Percentiles rank a stretch among this genome's conserved stretches.
These are phyloP conservation scores for Chloebia gouldiae DNA, from an alignment of 2,113 vertebrate species.

Conservation along the genomic window DNA sequence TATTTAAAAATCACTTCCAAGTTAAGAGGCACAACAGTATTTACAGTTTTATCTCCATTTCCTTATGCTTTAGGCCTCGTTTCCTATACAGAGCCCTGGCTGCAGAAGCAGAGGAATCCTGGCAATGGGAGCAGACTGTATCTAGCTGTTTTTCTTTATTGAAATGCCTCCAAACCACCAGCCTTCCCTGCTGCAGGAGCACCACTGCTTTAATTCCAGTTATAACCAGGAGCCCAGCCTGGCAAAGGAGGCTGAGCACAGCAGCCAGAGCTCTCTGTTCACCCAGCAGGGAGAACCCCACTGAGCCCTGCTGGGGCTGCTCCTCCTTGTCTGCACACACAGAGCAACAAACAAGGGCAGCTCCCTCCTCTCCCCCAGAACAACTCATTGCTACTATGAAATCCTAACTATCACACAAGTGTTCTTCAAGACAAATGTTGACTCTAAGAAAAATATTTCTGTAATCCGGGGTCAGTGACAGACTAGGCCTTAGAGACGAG, in stretches of 20 bases:
- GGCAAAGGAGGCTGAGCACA: not conserved
- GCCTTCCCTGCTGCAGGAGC: not conserved
- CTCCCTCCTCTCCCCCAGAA: not conserved
- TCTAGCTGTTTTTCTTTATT: not conserved
- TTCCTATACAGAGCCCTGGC: not conserved
- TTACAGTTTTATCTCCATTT: not conserved
- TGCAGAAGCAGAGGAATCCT: not conserved
- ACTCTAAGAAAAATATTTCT: not conserved
- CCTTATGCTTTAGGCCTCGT: not conserved
- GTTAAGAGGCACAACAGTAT: not conserved
- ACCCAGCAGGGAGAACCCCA: not conserved
- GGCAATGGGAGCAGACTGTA: not conserved
- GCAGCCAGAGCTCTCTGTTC: not conserved
- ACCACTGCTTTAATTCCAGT: not conserved
- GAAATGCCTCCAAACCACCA: not conserved
- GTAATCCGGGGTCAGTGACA: not conserved
- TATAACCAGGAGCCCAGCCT: not conserved
- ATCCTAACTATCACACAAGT: not conserved
- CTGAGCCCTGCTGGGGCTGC: not conserved
- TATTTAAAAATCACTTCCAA: not conserved
- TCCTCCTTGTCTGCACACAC: not conserved
- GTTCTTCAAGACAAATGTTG: not conserved
- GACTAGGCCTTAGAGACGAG: not conserved
- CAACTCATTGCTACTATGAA: not conserved
- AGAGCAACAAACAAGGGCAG: not conserved